A percentile compares a stretch with the other conserved stretches of the same genome.
phyloP scores from a whole-genome alignment of 2,113 vertebrate species.

The Dicrurus megarhynchus region DNA sequence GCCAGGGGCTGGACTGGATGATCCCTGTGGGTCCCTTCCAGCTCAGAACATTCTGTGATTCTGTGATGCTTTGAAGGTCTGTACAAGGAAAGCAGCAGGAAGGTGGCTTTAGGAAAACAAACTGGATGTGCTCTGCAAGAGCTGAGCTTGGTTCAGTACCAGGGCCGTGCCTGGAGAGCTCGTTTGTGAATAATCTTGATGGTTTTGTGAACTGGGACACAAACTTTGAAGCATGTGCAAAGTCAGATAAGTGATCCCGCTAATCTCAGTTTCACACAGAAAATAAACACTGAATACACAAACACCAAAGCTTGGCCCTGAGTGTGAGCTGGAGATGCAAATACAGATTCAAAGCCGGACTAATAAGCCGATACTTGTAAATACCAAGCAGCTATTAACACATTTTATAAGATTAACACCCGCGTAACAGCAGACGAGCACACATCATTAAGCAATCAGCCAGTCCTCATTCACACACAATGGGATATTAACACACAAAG shows the following conservation, averaged over 20 bases:
- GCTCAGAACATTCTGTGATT: neutral
- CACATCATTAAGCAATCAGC: slow-evolving; percentile 21
- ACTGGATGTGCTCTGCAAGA: neutral
- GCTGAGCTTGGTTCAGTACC: neutral
- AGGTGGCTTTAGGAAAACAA: neutral
- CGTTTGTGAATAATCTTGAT: neutral
- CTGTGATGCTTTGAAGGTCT: neutral
- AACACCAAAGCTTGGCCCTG: neutral
- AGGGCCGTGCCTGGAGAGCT: neutral
- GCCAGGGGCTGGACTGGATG: no score
- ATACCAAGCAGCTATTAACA: slow-evolving; percentile 38
- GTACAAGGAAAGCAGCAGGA: neutral
- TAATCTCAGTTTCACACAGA: neutral
- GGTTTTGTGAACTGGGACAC: neutral
- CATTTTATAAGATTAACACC: slow-evolving; percentile 38
- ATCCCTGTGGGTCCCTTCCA: neutral
- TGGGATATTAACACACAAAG: neutral
- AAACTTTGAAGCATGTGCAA: neutral
- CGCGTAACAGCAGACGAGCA: neutral
- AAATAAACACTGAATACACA: neutral
- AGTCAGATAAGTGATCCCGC: neutral
- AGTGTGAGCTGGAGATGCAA: neutral
- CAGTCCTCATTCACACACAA: slow-evolving; percentile 27
- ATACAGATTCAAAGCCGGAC: neutral
- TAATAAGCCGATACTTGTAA: slow-evolving; percentile 34